These are phyloP conservation scores for human DNA, from an alignment of 2,113 vertebrate species.

Conservation along the genomic window DNA sequence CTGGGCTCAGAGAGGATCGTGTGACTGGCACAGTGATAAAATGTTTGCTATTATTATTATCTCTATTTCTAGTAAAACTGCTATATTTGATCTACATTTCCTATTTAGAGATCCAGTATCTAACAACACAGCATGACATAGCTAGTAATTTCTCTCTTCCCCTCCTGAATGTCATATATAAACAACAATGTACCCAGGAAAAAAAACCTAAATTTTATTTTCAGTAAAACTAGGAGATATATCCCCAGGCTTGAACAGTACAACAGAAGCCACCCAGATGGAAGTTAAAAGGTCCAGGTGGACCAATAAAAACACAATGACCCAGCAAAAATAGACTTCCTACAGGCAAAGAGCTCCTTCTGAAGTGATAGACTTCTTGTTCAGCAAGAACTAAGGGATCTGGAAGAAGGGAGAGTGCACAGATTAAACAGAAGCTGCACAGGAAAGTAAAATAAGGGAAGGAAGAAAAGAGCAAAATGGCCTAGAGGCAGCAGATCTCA, in stretches of 20 bases:
- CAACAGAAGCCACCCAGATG: not conserved
- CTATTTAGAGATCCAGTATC: not conserved
- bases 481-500: not conserved
- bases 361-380: not conserved
- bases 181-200: not conserved
- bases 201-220: not conserved
- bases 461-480: not conserved
- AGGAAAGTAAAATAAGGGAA: not conserved
- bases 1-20: not conserved
- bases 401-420: not conserved
- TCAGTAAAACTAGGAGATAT: not conserved
- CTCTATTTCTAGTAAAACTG: constrained; percentile 29
- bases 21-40: not conserved
- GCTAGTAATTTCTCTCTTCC: not conserved
- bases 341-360: not conserved
- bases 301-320: not conserved
- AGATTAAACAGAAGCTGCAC: not conserved
- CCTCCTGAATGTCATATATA: not conserved
- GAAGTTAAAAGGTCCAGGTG: not conserved
- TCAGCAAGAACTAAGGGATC: not conserved
- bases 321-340: not conserved
- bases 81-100: not conserved
- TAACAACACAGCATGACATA: not conserved
- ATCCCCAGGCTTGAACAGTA: not conserved
- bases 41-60: not conserved